Percentiles rank a stretch among this genome's conserved stretches.
Conservation (phyloP, 1,140 invertebrate genomes). For the Ectropis grisescens region DNA sequence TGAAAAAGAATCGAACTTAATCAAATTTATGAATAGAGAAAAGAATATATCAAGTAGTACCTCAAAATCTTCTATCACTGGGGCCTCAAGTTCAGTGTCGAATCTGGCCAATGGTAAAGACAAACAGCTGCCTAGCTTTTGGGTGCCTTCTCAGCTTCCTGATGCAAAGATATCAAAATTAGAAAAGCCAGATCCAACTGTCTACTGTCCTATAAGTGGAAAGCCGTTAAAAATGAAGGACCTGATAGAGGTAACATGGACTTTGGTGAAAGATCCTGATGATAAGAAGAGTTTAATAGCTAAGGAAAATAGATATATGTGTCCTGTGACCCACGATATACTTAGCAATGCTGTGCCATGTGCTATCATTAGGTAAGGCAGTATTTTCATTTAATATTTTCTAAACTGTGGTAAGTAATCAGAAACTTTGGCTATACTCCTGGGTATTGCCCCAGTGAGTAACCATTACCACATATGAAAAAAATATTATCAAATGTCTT, state of each 20-base stretch:
- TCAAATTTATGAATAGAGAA: slow-evolving; percentile 79
- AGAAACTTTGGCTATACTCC: too few relatives aligned
- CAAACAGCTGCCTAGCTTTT: slow-evolving; percentile 90
- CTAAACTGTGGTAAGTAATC: too few relatives aligned
- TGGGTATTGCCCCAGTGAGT: too few relatives aligned
- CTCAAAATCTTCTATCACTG: slow-evolving; percentile 8
- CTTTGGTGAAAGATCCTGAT: slow-evolving; percentile 86
- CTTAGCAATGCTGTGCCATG: slow-evolving; percentile 95
- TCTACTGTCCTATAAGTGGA: slow-evolving; percentile 95
- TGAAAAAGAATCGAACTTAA: slow-evolving; percentile 70
- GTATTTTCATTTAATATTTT: slow-evolving; percentile 4
- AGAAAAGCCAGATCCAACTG: slow-evolving; percentile 89
- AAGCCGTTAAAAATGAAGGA: slow-evolving; percentile 92
- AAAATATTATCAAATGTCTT: too few relatives aligned
- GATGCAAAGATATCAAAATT: slow-evolving; percentile 80
- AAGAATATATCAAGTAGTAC: slow-evolving; percentile 75
- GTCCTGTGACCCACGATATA: slow-evolving; percentile 96
- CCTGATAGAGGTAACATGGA: slow-evolving; percentile 95
- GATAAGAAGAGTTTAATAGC: slow-evolving; percentile 86
- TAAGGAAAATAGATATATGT: slow-evolving; percentile 94
- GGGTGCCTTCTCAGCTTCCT: slow-evolving; percentile 96
- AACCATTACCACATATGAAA: too few relatives aligned
- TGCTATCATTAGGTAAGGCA: slow-evolving; percentile 82
- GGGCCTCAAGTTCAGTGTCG: slow-evolving; percentile 45
- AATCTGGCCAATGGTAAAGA: slow-evolving; percentile 60